Conservation (phyloP, 2,113 vertebrate genomes). For the Phrynosoma platyrhinos region DNA sequence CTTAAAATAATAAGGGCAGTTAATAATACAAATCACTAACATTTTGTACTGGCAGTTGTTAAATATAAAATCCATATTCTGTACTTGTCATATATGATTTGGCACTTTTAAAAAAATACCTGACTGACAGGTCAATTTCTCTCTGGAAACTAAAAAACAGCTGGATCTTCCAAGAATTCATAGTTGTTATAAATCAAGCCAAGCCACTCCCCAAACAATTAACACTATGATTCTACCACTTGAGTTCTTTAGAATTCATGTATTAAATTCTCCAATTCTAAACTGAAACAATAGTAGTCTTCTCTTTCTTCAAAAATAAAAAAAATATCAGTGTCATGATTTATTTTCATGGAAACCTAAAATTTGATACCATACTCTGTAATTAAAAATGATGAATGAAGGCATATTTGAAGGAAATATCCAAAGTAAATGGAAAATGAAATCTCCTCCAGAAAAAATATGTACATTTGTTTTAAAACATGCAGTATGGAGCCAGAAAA, state of each 20-base stretch:
- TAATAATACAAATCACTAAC: neutral
- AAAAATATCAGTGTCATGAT: neutral
- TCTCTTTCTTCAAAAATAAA: neutral
- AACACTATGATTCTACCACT: neutral
- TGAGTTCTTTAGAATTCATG: neutral
- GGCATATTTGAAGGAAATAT: neutral
- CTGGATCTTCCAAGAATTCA: neutral
- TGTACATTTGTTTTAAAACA: conserved; percentile 5
- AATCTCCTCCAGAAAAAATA: neutral
- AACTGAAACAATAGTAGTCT: neutral
- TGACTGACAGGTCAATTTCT: neutral
- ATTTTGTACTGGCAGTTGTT: conserved; percentile 1
- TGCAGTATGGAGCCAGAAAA: neutral
- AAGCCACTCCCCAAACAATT: neutral
- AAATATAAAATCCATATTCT: conserved; percentile 12
- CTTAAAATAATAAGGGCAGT: neutral
- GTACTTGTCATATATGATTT: neutral
- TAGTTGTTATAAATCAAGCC: neutral
- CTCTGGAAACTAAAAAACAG: neutral
- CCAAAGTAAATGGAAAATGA: conserved; percentile 2
- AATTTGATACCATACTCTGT: neutral
- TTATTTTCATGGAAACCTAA: neutral
- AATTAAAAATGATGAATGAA: conserved; percentile 4
- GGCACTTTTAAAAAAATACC: neutral
- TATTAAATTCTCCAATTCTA: conserved; percentile 2